A percentile compares a stretch with the other conserved stretches of the same genome.
phyloP scores from a whole-genome alignment of 2,888 invertebrate species.

The Noctua janthe region DNA sequence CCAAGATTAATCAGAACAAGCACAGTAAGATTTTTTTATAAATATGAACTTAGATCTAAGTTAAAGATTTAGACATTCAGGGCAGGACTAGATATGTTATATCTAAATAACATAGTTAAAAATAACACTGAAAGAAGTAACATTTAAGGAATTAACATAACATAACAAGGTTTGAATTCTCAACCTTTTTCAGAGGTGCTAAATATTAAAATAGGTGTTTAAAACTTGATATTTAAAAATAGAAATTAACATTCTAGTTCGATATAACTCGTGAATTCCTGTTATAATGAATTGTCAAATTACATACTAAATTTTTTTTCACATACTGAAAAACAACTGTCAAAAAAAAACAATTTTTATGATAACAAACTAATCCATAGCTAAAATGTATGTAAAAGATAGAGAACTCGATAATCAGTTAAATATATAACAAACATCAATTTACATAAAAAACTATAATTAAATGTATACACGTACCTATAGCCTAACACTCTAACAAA shows the following conservation, averaged over 20 bases:
- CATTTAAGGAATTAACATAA: constrained; percentile 27
- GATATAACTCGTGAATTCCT: neutral
- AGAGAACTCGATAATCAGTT: neutral
- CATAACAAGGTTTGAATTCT: constrained; percentile 5
- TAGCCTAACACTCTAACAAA: constrained; percentile 33
- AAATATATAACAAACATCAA: constrained; percentile 7
- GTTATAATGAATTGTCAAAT: neutral
- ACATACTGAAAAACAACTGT: no score
- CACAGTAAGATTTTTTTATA: constrained; percentile 44
- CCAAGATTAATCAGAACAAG: constrained; percentile 49
- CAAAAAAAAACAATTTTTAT: neutral
- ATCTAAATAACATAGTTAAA: constrained; percentile 64
- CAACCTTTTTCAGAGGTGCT: constrained; percentile 1
- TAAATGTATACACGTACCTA: neutral
- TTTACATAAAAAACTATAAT: neutral
- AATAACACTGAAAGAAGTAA: constrained; percentile 67
- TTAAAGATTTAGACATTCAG: constrained; percentile 60
- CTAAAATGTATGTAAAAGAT: neutral
- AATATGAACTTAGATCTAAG: constrained; percentile 56
- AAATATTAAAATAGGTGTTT: neutral
- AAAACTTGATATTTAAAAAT: neutral
- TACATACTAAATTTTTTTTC: neutral
- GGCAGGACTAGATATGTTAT: constrained; percentile 69
- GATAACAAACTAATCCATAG: neutral
- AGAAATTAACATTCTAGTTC: neutral